These are phyloP conservation scores for Drosophila nikananu DNA, from an alignment of 1,140 invertebrate genomes.

Conservation along the genomic window DNA sequence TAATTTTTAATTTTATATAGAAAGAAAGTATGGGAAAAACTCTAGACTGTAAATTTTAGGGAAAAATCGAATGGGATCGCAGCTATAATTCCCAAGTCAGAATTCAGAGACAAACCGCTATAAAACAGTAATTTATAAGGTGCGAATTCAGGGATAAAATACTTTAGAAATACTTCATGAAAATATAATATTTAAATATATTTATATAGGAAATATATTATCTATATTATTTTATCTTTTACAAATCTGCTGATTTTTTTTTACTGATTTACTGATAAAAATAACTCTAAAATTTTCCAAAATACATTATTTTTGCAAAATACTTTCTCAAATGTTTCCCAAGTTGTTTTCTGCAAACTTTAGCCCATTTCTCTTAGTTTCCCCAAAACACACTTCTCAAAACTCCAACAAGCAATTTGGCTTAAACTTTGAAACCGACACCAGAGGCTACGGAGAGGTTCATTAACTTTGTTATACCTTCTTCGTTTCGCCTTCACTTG, in stretches of 20 bases:
- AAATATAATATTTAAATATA: neutral
- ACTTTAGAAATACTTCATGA: neutral
- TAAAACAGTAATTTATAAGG: neutral
- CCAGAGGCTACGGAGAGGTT: slow-evolving; percentile 31
- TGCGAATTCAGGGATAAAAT: neutral
- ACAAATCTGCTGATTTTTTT: neutral
- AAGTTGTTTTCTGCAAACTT: neutral
- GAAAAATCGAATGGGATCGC: neutral
- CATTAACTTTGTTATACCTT: slow-evolving; percentile 49
- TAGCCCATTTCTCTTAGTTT: neutral
- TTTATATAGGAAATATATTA: neutral
- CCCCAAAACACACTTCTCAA: slow-evolving; percentile 17
- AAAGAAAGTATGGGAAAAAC: neutral
- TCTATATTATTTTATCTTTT: neutral
- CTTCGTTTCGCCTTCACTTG: neutral
- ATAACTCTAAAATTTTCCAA: neutral
- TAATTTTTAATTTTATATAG: neutral
- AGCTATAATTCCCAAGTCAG: neutral
- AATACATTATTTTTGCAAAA: neutral
- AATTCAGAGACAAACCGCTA: too few relatives aligned
- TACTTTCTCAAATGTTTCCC: neutral
- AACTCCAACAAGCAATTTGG: slow-evolving; percentile 35
- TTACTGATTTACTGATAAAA: neutral
- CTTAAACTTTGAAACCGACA: slow-evolving; percentile 47
- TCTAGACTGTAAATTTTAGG: neutral